Evolutionary conservation across 2,888 invertebrate genomes (phyloP).

Genomic region (Axea sp.): DNA sequence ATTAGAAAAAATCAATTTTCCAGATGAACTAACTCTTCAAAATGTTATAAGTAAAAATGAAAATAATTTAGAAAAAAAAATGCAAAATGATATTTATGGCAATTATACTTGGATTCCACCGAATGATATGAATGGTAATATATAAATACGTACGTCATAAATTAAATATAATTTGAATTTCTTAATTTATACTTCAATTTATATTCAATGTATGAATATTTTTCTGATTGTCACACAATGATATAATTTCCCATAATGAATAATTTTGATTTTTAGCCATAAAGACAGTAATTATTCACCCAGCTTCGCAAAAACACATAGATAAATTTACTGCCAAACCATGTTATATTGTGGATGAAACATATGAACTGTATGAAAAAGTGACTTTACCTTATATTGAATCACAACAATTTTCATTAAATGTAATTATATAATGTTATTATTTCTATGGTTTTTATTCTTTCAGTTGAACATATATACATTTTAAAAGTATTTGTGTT

Average conservation of each 20-base stretch:
- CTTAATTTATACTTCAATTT: too few species aligned
- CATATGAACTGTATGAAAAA: conserved; percentile 88
- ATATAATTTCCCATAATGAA: conserved; percentile 7
- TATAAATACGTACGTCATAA: conserved; percentile 10
- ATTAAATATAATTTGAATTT: too few species aligned
- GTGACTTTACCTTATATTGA: conserved; percentile 89
- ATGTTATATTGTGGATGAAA: conserved; percentile 89
- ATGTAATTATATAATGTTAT: conserved; percentile 81
- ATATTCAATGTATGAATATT: too few species aligned
- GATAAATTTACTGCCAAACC: conserved; percentile 90
- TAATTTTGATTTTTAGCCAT: conserved; percentile 86
- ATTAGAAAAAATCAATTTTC: conserved; percentile 86
- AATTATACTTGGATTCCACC: conserved; percentile 87
- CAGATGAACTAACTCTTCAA: conserved; percentile 81
- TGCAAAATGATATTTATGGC: conserved; percentile 92
- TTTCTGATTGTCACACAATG: too few species aligned
- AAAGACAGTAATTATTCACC: conserved; percentile 94
- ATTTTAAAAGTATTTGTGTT: too few species aligned
- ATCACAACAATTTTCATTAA: conserved; percentile 87
- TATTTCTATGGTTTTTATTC: too few species aligned
- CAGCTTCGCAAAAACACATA: conserved; percentile 95
- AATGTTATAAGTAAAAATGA: too few species aligned
- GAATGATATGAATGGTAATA: conserved; percentile 84
- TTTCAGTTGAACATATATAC: too few species aligned
- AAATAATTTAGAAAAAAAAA: conserved; percentile 83